Evolutionary conservation across 2,113 vertebrate genomes (phyloP).

Genomic region (Perca fluviatilis): DNA sequence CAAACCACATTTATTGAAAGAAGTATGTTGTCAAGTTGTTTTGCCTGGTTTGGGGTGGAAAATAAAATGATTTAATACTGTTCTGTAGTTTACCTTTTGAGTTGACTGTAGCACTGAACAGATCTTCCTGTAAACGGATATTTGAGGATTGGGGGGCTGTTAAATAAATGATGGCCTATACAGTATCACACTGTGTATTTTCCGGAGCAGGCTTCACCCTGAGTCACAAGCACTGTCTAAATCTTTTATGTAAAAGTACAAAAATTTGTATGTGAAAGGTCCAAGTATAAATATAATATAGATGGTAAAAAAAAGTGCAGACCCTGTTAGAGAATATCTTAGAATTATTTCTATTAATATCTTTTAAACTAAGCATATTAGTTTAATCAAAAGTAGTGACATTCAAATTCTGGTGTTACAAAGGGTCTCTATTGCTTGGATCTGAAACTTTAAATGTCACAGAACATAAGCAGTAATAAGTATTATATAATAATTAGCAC

Average conservation of each 20-base stretch:
- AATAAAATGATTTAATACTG: constrained; percentile 31
- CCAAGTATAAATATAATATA: not conserved
- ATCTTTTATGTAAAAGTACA: constrained; percentile 42
- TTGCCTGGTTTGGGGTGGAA: constrained; percentile 4
- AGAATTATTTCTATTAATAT: not conserved
- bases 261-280: not conserved
- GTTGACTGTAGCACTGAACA: not conserved
- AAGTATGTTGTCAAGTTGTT: not conserved
- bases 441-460: too few relatives aligned
- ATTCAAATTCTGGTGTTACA: too few relatives aligned
- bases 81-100: constrained; percentile 18
- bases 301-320: too few relatives aligned
- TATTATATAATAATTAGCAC: too few relatives aligned
- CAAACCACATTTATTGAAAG: not conserved
- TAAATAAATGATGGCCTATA: constrained; percentile 47
- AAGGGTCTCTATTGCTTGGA: too few relatives aligned
- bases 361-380: not conserved
- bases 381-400: not conserved
- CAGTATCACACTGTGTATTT: constrained; percentile 35
- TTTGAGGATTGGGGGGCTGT: not conserved
- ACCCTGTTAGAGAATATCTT: not conserved
- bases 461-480: too few relatives aligned
- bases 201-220: constrained; percentile 4
- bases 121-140: not conserved
- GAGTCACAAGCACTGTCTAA: constrained; percentile 18